Evolutionary conservation across 1,140 invertebrate species (phyloP), one percentile per base, ranked within the genome.

Genomic region (Drosophila neocordata): DNA sequence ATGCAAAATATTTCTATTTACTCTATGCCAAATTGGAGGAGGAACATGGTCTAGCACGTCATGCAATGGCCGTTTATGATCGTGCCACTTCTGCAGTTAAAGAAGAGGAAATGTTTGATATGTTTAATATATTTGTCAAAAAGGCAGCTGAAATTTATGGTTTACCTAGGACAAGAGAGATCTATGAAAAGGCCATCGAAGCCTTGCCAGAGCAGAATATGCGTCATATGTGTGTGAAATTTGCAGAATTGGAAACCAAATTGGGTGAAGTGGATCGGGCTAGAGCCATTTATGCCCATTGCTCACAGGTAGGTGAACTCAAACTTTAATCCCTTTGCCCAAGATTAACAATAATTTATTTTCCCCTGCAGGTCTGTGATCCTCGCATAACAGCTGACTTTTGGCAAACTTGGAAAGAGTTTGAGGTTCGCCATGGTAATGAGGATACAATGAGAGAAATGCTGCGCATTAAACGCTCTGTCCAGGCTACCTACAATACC

Each of bases 381-480:
- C 99, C 99, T 5, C 94, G 98, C 80, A 96, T 98, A 1, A 97
- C 98, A 7, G 94, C 94, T 4, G 95, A 96, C 35, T 99, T 99
- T 91, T 99, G 99, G 99, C 96, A 98, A 91, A 97, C 97, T 6
- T 99, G 99, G 99, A 99, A 99, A 93, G 98, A 99, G 81, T 99
- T 99, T 94, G 99, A 99, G 94, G 97, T 99, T 37, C 95, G 97
- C 53, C 98, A 99, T 93, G 99, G 99, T n/a, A 99, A 99, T 93
- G 98, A 99, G 92, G 99, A 99, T 84, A 99, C 99, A 0, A 98
- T 99, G 94, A 93, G 98, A 56, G 99, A 99, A 93, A 99, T 99
- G 98, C 93, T 99, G 71, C 94, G 99, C 90, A 99, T 99, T 58
- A 99, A 99, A 92, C 94, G 99, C 75, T 98, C 97, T 90, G 97